These are phyloP conservation scores for Litoditis marina DNA, from an alignment of 2,888 invertebrate species.

Conservation along the genomic window DNA sequence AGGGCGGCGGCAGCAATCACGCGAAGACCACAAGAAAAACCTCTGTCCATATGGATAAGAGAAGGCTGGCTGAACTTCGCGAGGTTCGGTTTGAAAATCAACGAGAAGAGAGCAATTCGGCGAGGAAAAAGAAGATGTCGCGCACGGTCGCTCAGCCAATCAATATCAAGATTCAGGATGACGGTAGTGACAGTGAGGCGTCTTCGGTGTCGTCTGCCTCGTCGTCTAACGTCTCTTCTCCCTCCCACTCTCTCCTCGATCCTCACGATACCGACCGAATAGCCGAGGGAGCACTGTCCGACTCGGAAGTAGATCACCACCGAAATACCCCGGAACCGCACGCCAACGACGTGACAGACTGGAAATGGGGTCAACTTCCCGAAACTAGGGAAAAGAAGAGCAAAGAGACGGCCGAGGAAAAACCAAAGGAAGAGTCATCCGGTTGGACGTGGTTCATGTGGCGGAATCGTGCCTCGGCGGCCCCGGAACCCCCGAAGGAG, in stretches of 20 bases:
- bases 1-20: too few species aligned
- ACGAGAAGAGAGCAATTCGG: too few species aligned
- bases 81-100: too few species aligned
- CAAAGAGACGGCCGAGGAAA: conserved; percentile 16
- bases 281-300: conserved; percentile 57
- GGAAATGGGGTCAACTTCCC: conserved; percentile 65
- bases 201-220: conserved; percentile 29
- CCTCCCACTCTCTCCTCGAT: conserved; percentile 36
- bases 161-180: conserved; percentile 28
- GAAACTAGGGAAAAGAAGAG: conserved; percentile 32
- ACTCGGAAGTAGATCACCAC: conserved; percentile 57
- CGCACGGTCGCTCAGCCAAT: conserved; percentile 22
- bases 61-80: too few species aligned
- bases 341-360: conserved; percentile 54
- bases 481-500: conserved; percentile 23
- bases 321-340: conserved; percentile 71
- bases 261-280: conserved; percentile 33
- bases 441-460: too few species aligned
- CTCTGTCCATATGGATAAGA: too few species aligned
- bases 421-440: too few species aligned
- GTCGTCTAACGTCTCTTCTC: conserved; percentile 39
- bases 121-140: conserved; percentile 9
- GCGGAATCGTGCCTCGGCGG: too few species aligned
- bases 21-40: not conserved
- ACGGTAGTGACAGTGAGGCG: conserved; percentile 33